Evolutionary conservation across 2,888 invertebrate species (phyloP).

Genomic region (Cheilosia vernalis): DNA sequence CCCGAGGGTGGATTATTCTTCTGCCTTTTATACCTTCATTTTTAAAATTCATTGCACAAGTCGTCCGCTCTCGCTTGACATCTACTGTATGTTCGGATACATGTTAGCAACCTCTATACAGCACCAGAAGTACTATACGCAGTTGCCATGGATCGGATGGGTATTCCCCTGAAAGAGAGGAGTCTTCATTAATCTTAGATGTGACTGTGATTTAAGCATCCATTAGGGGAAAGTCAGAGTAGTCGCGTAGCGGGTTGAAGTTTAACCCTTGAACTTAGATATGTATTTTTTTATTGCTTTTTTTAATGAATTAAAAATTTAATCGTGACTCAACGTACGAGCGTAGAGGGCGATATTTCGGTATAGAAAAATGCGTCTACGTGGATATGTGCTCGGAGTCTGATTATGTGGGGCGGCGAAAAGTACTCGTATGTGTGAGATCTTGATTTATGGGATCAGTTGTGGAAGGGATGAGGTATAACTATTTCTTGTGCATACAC

Average conservation of each 20-base stretch:
- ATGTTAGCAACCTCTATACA: constrained; percentile 56
- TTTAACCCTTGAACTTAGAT: constrained; percentile 72
- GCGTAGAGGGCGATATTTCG: constrained; percentile 33
- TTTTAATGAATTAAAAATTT: constrained; percentile 71
- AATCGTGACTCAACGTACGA: constrained; percentile 59
- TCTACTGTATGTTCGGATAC: background rate
- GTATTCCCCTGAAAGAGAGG: constrained; percentile 23
- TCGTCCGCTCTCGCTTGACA: background rate
- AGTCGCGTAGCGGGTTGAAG: constrained; percentile 45
- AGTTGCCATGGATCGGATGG: constrained; percentile 19
- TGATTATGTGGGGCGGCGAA: constrained; percentile 30
- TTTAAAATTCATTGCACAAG: constrained; percentile 52
- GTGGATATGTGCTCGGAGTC: background rate
- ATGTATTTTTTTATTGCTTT: constrained; percentile 2
- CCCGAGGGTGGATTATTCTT: constrained; percentile 65
- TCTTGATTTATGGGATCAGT: constrained; percentile 64
- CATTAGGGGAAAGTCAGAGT: constrained; percentile 58
- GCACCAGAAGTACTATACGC: background rate
- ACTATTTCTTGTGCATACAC: constrained; percentile 41
- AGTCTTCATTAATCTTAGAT: constrained; percentile 71
- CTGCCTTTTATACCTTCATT: constrained; percentile 30
- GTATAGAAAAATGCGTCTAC: background rate
- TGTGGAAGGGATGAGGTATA: constrained; percentile 29
- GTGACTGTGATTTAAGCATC: constrained; percentile 75
- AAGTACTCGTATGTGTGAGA: constrained; percentile 32